Conservation (phyloP, 2,888 invertebrate genomes). For the Heliconius ismenius region DNA sequence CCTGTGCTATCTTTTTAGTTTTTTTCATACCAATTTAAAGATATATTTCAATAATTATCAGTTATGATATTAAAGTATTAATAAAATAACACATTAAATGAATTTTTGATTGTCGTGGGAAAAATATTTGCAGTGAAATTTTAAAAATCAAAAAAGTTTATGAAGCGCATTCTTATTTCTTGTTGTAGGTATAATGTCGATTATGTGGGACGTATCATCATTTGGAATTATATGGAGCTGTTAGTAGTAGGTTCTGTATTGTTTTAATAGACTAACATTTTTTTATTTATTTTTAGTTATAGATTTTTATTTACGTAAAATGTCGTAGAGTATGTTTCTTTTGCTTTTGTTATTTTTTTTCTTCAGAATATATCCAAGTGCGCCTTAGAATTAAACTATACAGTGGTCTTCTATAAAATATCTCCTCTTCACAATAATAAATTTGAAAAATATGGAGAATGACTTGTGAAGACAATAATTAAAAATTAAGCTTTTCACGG, state of each 20-base stretch:
- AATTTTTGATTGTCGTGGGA: slow-evolving; percentile 67
- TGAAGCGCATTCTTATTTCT: slow-evolving; percentile 60
- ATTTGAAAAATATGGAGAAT: too few species aligned
- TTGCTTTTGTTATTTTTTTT: too few species aligned
- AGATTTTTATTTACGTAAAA: too few species aligned
- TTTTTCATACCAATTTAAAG: neutral
- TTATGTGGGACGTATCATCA: slow-evolving; percentile 64
- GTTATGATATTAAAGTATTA: neutral
- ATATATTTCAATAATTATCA: neutral
- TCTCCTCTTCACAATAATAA: too few species aligned
- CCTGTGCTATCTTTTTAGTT: too few species aligned
- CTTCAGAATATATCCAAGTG: too few species aligned
- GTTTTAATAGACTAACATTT: neutral
- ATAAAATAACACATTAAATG: slow-evolving; percentile 32
- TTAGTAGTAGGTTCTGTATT: slow-evolving; percentile 40
- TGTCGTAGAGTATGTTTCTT: too few species aligned
- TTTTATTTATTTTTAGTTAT: too few species aligned
- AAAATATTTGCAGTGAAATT: slow-evolving; percentile 59
- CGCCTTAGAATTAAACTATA: too few species aligned
- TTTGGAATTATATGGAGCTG: slow-evolving; percentile 57
- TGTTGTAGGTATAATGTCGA: slow-evolving; percentile 66
- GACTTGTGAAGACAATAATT: too few species aligned
- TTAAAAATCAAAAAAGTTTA: slow-evolving; percentile 62
- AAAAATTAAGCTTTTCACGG: too few species aligned
- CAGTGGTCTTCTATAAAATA: too few species aligned